Base-by-base conservation (phyloP, 2,888 invertebrate genomes). In the Crossocerus cetratus region DNA sequence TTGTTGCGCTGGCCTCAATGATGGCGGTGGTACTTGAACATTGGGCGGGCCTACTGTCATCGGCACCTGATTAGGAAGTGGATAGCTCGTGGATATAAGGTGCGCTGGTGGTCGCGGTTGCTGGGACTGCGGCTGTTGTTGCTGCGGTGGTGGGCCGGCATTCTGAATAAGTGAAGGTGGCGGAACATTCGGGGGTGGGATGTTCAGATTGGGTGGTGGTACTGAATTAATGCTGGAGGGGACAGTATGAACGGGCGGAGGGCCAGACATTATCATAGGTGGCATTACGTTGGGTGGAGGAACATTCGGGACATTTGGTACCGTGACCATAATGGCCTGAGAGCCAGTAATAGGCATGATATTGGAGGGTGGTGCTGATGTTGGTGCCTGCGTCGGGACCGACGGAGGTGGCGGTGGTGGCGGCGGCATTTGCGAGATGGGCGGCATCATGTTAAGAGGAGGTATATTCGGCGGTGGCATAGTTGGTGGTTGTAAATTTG, bases 151-250 rank as follows among this genome's bases (percentile, higher is more conserved):
- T 21, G 71, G 67, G 1, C 45, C 67, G 16, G 71, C 44, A 18
- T 59, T 67, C 44, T 58, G 63, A 22, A 72, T 72, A 13, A 72
- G 32, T 13, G 69, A 42, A 32, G 84, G 76, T 2, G 88, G 84
- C 22, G 89, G 87, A 8, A 87, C 86, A 65, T 86, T 87, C 8
- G 91, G 91, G 5, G 92, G 91, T 67, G 92, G 92, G 58, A 91
- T 85, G 75, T 91, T 91, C 83, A 92, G 69, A 70, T 89, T 88
- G 13, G 89, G 89, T 13, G 88, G 86, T 61, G 89, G 88, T 43
- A 88, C 82, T 0, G 88, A 85, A 75, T 86, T 89, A 14, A 87
- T 86, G 1, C 75, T 85, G 0, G 88, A 88, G 8, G 86, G 78
- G 2, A 86, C 84, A 2, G 75, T 83, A 55, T 84, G 88, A 42